Evolutionary conservation across 2,113 vertebrate species (phyloP).

Genomic region (Tinamus guttatus): DNA sequence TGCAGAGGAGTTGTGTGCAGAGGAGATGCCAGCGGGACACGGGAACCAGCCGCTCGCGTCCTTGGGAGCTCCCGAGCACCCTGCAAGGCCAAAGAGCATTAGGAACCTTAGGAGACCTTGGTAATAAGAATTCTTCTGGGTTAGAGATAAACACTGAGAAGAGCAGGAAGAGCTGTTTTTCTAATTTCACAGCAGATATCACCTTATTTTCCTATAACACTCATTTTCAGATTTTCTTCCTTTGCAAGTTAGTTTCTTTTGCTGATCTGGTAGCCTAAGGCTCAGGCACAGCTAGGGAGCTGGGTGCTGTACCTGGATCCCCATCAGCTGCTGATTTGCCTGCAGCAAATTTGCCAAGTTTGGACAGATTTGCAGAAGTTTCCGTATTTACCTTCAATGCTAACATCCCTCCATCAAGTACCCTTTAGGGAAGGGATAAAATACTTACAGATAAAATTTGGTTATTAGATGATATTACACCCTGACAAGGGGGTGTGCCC

Average conservation of each 20-base stretch:
- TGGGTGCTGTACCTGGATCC: rapidly evolving
- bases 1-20: background rate
- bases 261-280: background rate
- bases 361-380: background rate
- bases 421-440: background rate
- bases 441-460: background rate
- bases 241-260: background rate
- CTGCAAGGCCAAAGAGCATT: background rate
- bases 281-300: background rate
- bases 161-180: too few species aligned
- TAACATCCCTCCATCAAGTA: background rate
- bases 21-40: background rate
- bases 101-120: too few species aligned
- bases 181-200: too few species aligned
- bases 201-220: too few species aligned
- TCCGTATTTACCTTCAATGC: background rate
- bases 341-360: background rate
- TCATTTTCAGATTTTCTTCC: too few species aligned
- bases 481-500: rapidly evolving
- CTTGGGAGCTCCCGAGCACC: background rate
- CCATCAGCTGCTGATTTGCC: background rate
- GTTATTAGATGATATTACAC: too few species aligned
- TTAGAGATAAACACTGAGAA: too few species aligned
- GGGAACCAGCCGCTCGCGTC: background rate
- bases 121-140: too few species aligned